A percentile compares a stretch with the other conserved stretches of the same genome.
These are phyloP conservation scores for Leptothorax acervorum DNA, from an alignment of 2,888 invertebrate species.

Conservation along the genomic window DNA sequence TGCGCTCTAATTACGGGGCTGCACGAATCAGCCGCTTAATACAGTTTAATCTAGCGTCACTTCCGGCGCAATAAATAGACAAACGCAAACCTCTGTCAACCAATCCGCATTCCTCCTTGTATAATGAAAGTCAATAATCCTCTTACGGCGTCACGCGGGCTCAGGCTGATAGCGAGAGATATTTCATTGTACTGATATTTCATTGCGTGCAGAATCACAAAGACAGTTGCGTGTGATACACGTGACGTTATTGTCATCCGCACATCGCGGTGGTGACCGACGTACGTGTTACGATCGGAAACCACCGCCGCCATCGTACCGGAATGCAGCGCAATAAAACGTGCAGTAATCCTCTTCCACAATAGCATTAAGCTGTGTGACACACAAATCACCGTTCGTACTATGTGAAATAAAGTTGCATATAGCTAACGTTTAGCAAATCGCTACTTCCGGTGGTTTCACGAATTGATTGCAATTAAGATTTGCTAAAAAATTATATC, in stretches of 20 bases:
- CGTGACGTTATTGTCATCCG: constrained; percentile 28
- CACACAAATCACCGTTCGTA: constrained; percentile 8
- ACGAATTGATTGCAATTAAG: neutral
- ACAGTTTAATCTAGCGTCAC: neutral
- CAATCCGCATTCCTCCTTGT: neutral
- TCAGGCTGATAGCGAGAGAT: neutral
- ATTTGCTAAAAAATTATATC: neutral
- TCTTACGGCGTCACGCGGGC: constrained; percentile 5
- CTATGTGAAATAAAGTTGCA: neutral
- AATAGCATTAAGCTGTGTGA: constrained; percentile 24
- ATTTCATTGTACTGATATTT: constrained; percentile 7
- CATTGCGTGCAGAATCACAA: constrained; percentile 21
- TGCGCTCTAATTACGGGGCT: neutral
- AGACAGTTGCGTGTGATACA: constrained; percentile 15
- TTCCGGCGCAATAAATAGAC: constrained; percentile 8
- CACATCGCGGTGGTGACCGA: neutral
- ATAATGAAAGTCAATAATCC: constrained; percentile 33
- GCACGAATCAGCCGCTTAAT: neutral
- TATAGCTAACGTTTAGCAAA: neutral
- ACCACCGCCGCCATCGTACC: constrained; percentile 4
- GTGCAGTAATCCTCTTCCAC: constrained; percentile 1
- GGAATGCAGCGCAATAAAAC: constrained; percentile 26
- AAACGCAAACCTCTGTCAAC: neutral
- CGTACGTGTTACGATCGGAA: constrained; percentile 31
- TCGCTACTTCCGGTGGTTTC: neutral